Base-by-base conservation (phyloP, 1,140 invertebrate genomes). In the Heliconius hermathena region DNA sequence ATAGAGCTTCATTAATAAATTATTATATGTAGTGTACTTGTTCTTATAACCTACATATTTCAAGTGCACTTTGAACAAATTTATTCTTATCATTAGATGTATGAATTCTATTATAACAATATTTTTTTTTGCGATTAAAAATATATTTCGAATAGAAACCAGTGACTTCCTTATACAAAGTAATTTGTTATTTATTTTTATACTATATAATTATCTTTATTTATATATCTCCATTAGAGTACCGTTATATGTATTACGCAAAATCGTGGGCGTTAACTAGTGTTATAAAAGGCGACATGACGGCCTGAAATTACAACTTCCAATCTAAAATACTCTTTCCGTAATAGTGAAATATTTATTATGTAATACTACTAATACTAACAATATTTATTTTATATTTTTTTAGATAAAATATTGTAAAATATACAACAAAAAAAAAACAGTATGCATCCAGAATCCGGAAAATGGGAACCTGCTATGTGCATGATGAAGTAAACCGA, bases 1-100 rank as follows among this genome's bases (percentile, higher is more conserved):
- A 29, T 66, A 29, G 9, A 57, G 60, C 26, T 66, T 66, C 60
- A 66, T 66, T 66, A 66, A 66, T 66, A 66, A 29, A 66, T 66
- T 66, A 66, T 29, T 66, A 66, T 26, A 5, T 66, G 22, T 66
- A 66, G 60, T 66, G n/a, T 66, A 66, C 60, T 66, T 66, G 60
- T 26, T 29, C 60, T 66, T 29, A 66, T 66, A 66, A 66, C 60
- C 60, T 66, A 66, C 22, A 66, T 66, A 66, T 66, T 66, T 66
- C 60, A 66, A 66, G 60, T 66, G 60, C 60, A 66, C 11, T 29
- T 66, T 29, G 9, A 66, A 66, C 26, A 66, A 66, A 66, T 66
- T 66, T 26, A 0, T 66, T 66, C 8, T 60, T 8, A 60, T 60
- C 9, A 60, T 60, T 29, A 66, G 5, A 60, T 60, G 22, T 66